Evolutionary conservation across 2,113 vertebrate species (phyloP).

Genomic region (Paraplagusia blochii): DNA sequence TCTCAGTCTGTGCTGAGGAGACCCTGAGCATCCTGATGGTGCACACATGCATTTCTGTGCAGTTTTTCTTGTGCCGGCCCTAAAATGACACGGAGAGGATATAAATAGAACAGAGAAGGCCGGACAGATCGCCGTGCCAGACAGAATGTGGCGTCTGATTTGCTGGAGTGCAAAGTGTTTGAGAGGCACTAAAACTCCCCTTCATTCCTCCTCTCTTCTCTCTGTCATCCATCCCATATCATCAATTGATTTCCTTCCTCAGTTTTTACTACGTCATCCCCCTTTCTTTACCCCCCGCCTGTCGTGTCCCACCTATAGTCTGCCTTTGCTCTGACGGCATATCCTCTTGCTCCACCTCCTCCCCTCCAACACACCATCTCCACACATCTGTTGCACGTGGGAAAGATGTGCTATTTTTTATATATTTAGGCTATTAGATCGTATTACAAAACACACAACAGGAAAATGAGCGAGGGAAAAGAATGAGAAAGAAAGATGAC

Average conservation of each 20-base stretch:
- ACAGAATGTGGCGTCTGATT: conserved; percentile 76
- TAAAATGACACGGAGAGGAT: conserved; percentile 66
- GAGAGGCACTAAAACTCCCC: conserved; percentile 62
- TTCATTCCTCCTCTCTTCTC: conserved; percentile 42
- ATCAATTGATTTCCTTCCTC: conserved; percentile 11
- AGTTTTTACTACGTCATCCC: conserved; percentile 7
- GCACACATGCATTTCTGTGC: conserved; percentile 11
- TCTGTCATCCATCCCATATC: conserved; percentile 22
- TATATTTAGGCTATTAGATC: conserved; percentile 54
- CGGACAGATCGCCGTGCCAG: conserved; percentile 72
- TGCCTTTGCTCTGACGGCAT: conserved; percentile 13
- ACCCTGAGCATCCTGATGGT: conserved; percentile 23
- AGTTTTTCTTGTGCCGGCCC: conserved; percentile 45
- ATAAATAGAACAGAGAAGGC: conserved; percentile 67
- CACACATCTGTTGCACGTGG: conserved; percentile 61
- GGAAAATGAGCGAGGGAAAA: conserved; percentile 9
- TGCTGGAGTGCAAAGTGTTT: conserved; percentile 70
- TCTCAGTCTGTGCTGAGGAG: conserved; percentile 41
- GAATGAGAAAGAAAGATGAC: conserved; percentile 1
- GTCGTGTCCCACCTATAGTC: too few relatives aligned
- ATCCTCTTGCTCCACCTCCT: conserved; percentile 15
- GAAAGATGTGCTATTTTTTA: conserved; percentile 46
- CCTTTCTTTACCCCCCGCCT: conserved; percentile 4
- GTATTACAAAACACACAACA: conserved; percentile 56
- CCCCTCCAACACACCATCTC: conserved; percentile 17